phyloP scores from a whole-genome alignment of 1,140 invertebrate species.

The Drosophila murphyi region DNA sequence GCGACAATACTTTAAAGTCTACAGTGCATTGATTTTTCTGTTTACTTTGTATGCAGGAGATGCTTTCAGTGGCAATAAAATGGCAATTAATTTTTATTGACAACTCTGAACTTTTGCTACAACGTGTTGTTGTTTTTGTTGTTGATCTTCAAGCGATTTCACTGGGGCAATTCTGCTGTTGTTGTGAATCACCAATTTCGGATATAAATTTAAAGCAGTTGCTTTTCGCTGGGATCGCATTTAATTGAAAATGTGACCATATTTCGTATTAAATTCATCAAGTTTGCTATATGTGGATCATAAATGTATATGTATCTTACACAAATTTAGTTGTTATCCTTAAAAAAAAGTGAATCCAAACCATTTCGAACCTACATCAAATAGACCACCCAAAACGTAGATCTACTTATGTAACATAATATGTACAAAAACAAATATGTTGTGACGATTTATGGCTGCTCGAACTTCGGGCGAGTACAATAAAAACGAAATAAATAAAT shows the following conservation, averaged over 20 bases:
- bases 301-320: too few species aligned
- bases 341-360: background rate
- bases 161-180: conserved; percentile 42
- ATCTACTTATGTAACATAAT: conserved; percentile 50
- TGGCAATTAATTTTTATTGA: conserved; percentile 81
- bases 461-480: conserved; percentile 64
- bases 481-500: conserved; percentile 79
- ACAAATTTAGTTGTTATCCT: background rate
- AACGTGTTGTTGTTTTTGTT: conserved; percentile 41
- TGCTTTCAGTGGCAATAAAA: conserved; percentile 69
- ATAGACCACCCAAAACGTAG: conserved; percentile 43
- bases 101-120: conserved; percentile 75
- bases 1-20: conserved; percentile 14
- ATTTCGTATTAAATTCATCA: background rate
- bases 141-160: conserved; percentile 59
- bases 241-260: background rate
- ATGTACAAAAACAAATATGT: conserved; percentile 33
- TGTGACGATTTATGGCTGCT: conserved; percentile 68
- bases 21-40: conserved; percentile 3
- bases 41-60: conserved; percentile 75
- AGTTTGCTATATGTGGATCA: too few species aligned
- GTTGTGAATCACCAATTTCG: background rate
- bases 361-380: background rate
- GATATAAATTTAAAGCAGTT: background rate
- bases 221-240: background rate